Evolutionary conservation across 2,888 invertebrate genomes (phyloP), one percentile per base, ranked within the genome.

Genomic region (Andricus curvator): DNA sequence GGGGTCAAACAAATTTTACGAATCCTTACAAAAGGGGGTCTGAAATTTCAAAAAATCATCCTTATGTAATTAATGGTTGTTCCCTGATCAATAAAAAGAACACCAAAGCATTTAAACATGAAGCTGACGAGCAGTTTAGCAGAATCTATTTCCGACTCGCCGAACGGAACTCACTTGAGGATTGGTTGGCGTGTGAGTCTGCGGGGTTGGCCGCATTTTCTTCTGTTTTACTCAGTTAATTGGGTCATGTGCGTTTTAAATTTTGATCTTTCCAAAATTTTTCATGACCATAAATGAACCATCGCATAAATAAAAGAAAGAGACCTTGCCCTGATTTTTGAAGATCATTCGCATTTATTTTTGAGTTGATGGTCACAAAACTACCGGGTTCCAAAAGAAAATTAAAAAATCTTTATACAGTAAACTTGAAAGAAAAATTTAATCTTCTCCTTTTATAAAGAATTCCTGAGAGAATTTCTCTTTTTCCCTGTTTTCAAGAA

Each of bases 181-280:
- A 90, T 90, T 91, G 90, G 90, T 89, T 89, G 87, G 88, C 88
- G 84, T 86, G 84, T 86, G 86, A 85, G 84, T 85, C 85, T 85
- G 86, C 87, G 86, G 86, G 89, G 83, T 88, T 90, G 92, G 88
- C 92, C 92, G 91, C 92, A 90, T 92, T 92, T 90, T 90, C 87
- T 89, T 86, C 86, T 88, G 86, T 90, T 90, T 90, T 87, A 85
- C 84, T 80, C 56, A 56, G 85, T 88, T 88, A 91, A 92, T 91
- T 89, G 86, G 91, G 92, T 91, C 91, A 91, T 89, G 91, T 92
- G 89, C 91, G 89, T 87, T 88, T 85, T 89, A 88, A 88, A 86
- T 86, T 86, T 80, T 78, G 80, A 82, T 82, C 81, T 76, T 70
- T 80, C 51, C 70, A 80, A 84, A 82, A 82, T 64, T 81, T 81